These are phyloP conservation scores for Sebastes miniatus DNA, from an alignment of 2,797 vertebrate genomes.

Conservation along the genomic window DNA sequence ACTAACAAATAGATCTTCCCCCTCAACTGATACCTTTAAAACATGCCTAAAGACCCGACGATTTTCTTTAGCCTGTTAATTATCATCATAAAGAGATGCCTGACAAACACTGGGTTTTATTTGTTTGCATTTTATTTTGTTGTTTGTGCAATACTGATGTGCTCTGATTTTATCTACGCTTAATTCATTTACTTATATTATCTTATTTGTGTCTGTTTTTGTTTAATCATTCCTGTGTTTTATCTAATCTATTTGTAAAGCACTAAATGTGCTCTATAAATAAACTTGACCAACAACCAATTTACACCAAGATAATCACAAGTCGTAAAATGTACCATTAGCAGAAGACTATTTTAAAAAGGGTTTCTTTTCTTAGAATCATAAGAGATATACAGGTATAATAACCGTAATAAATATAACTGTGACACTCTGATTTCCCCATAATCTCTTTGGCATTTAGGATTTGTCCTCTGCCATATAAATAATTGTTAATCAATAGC, in stretches of 20 bases:
- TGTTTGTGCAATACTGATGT: no score
- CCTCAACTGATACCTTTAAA: no score
- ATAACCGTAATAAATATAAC: neutral
- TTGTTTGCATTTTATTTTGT: no score
- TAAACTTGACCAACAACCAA: neutral
- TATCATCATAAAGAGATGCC: no score
- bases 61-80: no score
- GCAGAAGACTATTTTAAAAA: neutral
- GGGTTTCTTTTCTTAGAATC: neutral
- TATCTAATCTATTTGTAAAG: neutral
- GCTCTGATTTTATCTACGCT: no score
- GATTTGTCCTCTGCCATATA: neutral
- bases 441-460: neutral
- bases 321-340: neutral
- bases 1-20: no score
- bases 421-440: neutral
- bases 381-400: neutral
- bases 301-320: conserved; percentile 12
- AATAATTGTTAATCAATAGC: conserved; percentile 47
- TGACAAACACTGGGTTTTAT: no score
- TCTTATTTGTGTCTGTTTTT: no score
- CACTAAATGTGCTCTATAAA: neutral
- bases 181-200: no score
- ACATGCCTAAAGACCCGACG: no score
- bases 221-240: neutral